Base-by-base conservation (phyloP, 92 coral and sea anemone genomes). In the Parazoanthus darwini region DNA sequence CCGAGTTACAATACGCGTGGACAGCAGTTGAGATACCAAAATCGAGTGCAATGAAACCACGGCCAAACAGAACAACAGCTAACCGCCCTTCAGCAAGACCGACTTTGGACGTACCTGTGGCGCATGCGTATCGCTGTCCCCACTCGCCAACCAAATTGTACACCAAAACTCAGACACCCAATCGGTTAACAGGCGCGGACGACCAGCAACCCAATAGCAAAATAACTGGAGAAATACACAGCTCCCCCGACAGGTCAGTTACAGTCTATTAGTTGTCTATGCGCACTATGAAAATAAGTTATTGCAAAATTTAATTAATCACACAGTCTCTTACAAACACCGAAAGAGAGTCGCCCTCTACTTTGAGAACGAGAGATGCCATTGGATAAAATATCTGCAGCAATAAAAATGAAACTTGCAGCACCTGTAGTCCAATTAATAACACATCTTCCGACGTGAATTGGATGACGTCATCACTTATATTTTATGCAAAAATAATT, bases 1-100 rank as follows among this genome's bases (percentile, higher is more conserved):
- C 78, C 42, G 87, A 84, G 26, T 2, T 84, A 26, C 77, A 23
- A 14, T 84, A 84, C 68, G 87, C 87, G 6, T 84, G 87, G 87
- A 72, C 43, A 68, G 79, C 87, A 29, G 68, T 84, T 15, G 79
- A 84, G 63, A 25, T 59, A 33, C 74, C 79, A 8, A 84, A 71
- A 51, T 44, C 79, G 44, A 84, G 44, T 51, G 20, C 26, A 73
- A 3, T 75, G 7, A 84, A 84, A 84, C 0, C 46, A 15, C 78
- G 79, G 22, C 26, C 33, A 8, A 74, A 29, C 56, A 71, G 43
- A 84, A 23, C 87, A 18, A 33, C 79, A 18, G 10, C 66, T 16
- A 70, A 29, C 56, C 79, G 79, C 44, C 42, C 87, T 43, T 20
- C 87, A 50, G 67, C 68, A 23, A 84, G 74, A 68, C 79, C 71